These are phyloP conservation scores for Drosophila nannoptera DNA, from an alignment of 1,140 invertebrate genomes.

Conservation along the genomic window DNA sequence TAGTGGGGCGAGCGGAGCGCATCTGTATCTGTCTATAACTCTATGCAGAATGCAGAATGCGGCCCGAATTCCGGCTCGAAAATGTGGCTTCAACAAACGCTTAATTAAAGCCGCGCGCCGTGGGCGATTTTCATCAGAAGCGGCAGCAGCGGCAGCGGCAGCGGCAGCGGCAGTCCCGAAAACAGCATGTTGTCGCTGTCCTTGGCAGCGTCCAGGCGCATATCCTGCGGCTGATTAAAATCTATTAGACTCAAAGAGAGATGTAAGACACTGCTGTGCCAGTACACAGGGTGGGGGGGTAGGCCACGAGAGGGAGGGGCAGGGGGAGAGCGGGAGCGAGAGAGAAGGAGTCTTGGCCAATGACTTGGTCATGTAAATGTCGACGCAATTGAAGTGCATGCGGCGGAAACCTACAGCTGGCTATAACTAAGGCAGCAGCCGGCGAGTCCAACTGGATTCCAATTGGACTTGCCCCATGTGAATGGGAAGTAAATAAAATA, in stretches of 20 bases:
- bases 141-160: slow-evolving; percentile 30
- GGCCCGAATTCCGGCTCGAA: no score
- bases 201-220: slow-evolving; percentile 49
- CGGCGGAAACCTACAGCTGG: slow-evolving; percentile 59
- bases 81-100: slow-evolving; percentile 41
- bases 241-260: slow-evolving; percentile 78
- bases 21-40: slow-evolving; percentile 10
- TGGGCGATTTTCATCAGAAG: slow-evolving; percentile 52
- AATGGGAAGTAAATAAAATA: neutral
- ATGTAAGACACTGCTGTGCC: slow-evolving; percentile 60
- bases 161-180: slow-evolving; percentile 20
- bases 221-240: slow-evolving; percentile 78
- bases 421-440: slow-evolving; percentile 35
- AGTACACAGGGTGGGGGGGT: neutral
- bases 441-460: slow-evolving; percentile 18
- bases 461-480: slow-evolving; percentile 4
- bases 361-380: slow-evolving; percentile 75
- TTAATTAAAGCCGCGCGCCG: slow-evolving; percentile 60
- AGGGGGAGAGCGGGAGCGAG: neutral
- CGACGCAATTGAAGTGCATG: slow-evolving; percentile 74
- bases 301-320: neutral
- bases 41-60: slow-evolving; percentile 2
- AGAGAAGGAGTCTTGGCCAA: slow-evolving; percentile 35
- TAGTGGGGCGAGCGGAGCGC: neutral
- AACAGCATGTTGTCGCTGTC: slow-evolving; percentile 65